Conservation (phyloP, 2,797 vertebrate species). For the Cossypha caffra region DNA sequence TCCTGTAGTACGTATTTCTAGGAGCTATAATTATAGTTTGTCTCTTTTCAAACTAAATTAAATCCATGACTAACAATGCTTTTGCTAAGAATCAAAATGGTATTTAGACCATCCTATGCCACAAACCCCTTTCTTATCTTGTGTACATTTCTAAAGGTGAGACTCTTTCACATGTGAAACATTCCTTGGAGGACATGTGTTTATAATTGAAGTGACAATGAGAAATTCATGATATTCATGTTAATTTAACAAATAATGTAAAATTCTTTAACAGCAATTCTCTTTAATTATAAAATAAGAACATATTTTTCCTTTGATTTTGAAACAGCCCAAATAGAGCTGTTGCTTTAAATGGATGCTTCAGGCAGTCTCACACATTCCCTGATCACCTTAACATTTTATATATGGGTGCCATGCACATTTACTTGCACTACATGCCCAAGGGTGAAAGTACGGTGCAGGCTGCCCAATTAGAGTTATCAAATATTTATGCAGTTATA, state of each 20-base stretch:
- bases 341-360: slow-evolving; percentile 29
- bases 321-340: not conserved
- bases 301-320: not conserved
- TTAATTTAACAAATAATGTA: slow-evolving; percentile 18
- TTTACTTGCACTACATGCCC: slow-evolving; percentile 7
- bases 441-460: not conserved
- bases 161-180: not conserved
- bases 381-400: not conserved
- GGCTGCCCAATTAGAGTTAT: slow-evolving; percentile 11
- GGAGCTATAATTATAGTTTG: not conserved
- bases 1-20: not conserved
- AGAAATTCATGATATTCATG: not conserved
- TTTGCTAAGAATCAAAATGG: not conserved
- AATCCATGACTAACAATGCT: not conserved
- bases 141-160: not conserved
- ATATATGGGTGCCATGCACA: not conserved
- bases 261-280: not conserved
- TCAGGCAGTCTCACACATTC: not conserved
- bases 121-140: not conserved
- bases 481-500: slow-evolving; percentile 58
- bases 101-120: not conserved
- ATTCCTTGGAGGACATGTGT: not conserved
- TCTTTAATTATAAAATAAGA: slow-evolving; percentile 13
- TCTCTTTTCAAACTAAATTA: not conserved
- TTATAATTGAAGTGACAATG: not conserved